Evolutionary conservation across 2,797 vertebrate genomes (phyloP).

Genomic region (Podarcis lilfordi): DNA sequence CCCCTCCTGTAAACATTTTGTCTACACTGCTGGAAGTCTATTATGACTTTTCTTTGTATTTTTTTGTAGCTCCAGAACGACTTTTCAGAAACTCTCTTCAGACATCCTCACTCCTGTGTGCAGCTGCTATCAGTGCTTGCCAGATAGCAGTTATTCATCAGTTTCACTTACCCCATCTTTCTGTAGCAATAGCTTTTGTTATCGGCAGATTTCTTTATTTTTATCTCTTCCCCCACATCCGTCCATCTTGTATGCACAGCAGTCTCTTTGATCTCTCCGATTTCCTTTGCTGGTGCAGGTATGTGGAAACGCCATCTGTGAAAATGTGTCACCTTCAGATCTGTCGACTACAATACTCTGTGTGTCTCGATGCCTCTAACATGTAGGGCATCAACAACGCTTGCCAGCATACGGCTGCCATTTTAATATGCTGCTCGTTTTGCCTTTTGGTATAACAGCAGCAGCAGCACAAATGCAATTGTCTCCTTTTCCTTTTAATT

Average conservation of each 20-base stretch:
- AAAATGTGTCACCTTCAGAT: conserved; percentile 24
- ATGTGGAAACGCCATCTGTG: conserved; percentile 30
- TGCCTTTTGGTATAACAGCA: neutral
- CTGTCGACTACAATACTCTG: neutral
- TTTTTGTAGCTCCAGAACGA: conserved; percentile 39
- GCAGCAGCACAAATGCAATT: neutral
- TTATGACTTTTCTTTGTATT: neutral
- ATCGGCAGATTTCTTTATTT: conserved; percentile 45
- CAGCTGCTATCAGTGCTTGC: conserved; percentile 31
- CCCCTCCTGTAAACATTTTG: neutral
- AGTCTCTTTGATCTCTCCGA: conserved; percentile 31
- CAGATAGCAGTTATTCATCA: conserved; percentile 18
- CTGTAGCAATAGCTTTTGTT: conserved; percentile 36
- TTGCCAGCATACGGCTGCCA: neutral
- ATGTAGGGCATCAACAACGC: neutral
- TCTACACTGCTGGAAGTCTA: neutral
- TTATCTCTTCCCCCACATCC: conserved; percentile 16
- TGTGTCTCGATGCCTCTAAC: conserved; percentile 21
- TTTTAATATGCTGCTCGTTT: neutral
- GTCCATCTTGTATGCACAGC: neutral
- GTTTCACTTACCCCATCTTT: conserved; percentile 43
- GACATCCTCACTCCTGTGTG: conserved; percentile 3
- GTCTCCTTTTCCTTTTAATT: neutral
- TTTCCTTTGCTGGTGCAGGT: conserved; percentile 18
- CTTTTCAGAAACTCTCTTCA: conserved; percentile 36